Percentiles rank a stretch among this genome's conserved stretches.
These are phyloP conservation scores for Clinocottus analis DNA, from an alignment of 2,113 vertebrate genomes.

Conservation along the genomic window DNA sequence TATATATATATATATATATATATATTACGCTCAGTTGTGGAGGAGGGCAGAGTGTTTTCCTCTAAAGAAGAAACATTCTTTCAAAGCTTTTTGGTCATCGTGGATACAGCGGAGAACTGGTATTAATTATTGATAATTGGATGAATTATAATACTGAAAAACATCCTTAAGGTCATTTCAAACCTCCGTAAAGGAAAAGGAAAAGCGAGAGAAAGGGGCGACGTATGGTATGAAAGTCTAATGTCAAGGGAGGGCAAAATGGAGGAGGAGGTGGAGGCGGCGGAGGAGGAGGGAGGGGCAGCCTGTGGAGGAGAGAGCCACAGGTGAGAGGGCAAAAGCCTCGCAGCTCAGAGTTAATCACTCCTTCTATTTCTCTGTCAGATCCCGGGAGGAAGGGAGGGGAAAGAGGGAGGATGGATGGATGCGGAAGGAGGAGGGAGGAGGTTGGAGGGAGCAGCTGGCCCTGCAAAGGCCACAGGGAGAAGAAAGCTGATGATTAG, in stretches of 20 bases:
- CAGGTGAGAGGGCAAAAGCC: constrained; percentile 70
- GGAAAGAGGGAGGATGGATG: background rate
- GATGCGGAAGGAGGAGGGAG: background rate
- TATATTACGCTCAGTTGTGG: background rate
- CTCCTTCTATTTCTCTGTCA: constrained; percentile 69
- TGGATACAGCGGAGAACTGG: background rate
- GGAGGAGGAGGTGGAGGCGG: constrained; percentile 22
- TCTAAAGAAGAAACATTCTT: constrained; percentile 13
- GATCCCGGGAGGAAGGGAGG: constrained; percentile 44
- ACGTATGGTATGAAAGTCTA: constrained; percentile 25
- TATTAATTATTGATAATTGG: background rate
- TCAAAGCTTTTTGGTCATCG: background rate
- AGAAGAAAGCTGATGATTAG: constrained; percentile 74
- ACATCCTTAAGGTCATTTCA: background rate
- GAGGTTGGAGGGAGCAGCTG: constrained; percentile 70
- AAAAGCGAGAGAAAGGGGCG: constrained; percentile 15
- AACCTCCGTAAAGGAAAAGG: constrained; percentile 4
- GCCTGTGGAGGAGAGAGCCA: constrained; percentile 55
- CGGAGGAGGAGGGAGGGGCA: constrained; percentile 32
- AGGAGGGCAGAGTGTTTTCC: background rate
- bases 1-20: too few relatives aligned
- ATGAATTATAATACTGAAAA: constrained; percentile 13
- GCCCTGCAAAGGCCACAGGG: constrained; percentile 59
- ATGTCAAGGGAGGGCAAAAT: constrained; percentile 44
- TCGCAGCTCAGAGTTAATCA: constrained; percentile 73